Evolutionary conservation across 2,113 vertebrate species (phyloP).

Genomic region (Lontra canadensis): DNA sequence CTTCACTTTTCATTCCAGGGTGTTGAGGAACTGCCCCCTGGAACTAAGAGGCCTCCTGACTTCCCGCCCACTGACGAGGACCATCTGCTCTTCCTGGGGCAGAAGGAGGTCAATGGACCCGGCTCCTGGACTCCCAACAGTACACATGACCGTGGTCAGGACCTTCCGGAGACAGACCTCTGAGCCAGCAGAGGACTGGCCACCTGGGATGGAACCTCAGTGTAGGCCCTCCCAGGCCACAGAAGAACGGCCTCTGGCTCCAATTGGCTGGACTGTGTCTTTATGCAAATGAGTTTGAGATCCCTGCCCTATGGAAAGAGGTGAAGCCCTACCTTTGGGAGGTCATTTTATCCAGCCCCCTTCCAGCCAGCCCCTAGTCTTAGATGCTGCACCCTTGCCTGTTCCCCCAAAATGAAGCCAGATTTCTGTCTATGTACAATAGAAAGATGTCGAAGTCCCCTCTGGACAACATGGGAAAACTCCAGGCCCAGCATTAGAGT

Average conservation of each 20-base stretch:
- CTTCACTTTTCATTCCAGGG: constrained; percentile 17
- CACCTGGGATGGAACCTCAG: neutral
- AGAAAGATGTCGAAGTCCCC: neutral
- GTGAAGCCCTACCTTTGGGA: neutral
- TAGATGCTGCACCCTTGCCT: neutral
- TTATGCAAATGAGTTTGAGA: neutral
- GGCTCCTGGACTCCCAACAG: neutral
- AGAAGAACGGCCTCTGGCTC: rapidly evolving
- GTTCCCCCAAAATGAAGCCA: neutral
- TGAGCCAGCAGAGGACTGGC: neutral
- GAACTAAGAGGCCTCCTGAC: neutral
- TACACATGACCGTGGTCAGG: neutral
- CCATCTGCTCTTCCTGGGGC: neutral
- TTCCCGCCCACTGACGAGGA: neutral
- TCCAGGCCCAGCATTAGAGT: neutral
- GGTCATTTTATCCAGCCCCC: neutral
- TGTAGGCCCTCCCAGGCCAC: neutral
- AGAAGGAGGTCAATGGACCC: rapidly evolving
- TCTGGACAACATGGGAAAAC: neutral
- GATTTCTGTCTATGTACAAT: neutral
- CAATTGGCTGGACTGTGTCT: neutral
- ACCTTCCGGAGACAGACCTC: constrained; percentile 64
- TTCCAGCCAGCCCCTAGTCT: neutral
- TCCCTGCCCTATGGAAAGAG: neutral
- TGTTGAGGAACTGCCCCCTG: neutral